Evolutionary conservation across 2,888 invertebrate genomes (phyloP), one percentile per base, ranked within the genome.

Genomic region (Empis livida): DNA sequence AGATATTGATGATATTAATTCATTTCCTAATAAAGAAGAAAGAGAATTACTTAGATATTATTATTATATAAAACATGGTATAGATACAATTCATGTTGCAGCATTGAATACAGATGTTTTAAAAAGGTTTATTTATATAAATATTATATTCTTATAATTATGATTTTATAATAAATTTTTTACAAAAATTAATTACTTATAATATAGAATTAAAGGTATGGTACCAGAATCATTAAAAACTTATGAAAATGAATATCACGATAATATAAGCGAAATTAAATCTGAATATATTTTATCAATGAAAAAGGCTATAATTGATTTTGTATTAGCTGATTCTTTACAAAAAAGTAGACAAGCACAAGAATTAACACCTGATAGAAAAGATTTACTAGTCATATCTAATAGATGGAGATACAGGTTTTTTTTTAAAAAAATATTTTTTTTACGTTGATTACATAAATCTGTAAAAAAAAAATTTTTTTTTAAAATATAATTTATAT

Each of bases 281-380:
- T 82, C 88, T 51, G 90, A 91, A 59, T 95, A 90, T 62, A 77
- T 86, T 62, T 77, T 86, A 64, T 84, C 86, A 51, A 86, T 93
- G 61, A 94, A 93, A 63, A 92, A 91, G 63, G 85, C 92, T 0
- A 85, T 89, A 45, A 86, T 95, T 1, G 93, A 94, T 70, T 95
- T 91, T 64, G 90, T 92, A 1, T 72, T 95, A 5, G 82, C 84
- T 59, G 87, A 91, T 68, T 83, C 86, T 0, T 71, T 73, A 14
- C 46, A 53, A n/a, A 58, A 55, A 35, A 52, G 53, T 23, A 44
- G 51, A 20, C 49, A 53, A 4, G 46, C 48, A 15, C n/a, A 51
- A 10, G 54, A 53, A 13, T 31, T 61, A 4, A 65, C 66, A 1
- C 17, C 54, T 0, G 67, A 64, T 14, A 72, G 81, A 59, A 63